Conservation (phyloP, 1,140 invertebrate species). For the Diprion similis region DNA sequence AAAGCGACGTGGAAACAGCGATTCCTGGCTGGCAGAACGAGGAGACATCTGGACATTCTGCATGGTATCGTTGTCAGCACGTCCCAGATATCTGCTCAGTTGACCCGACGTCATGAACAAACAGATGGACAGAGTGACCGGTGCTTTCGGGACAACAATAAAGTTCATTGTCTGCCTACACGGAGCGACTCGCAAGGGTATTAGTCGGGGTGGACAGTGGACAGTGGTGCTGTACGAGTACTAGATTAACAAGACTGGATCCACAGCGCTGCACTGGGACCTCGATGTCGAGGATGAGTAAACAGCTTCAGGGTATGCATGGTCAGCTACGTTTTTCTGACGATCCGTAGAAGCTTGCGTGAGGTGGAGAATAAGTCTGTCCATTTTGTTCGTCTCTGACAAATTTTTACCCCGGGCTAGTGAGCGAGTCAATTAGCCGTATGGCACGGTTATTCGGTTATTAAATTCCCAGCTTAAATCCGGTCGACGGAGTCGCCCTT, state of each 20-base stretch:
- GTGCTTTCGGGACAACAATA: conserved; percentile 46
- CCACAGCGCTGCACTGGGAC: neutral
- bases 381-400: neutral
- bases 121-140: conserved; percentile 2
- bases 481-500: conserved; percentile 17
- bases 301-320: neutral
- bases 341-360: no score
- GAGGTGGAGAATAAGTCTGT: no score
- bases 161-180: conserved; percentile 35
- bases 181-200: neutral
- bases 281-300: neutral
- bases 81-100: neutral
- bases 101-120: neutral
- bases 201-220: no score
- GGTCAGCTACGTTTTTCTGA: no score
- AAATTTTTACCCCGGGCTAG: neutral
- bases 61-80: neutral
- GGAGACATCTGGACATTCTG: neutral
- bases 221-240: no score
- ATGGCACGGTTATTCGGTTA: conserved; percentile 44
- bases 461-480: conserved; percentile 57
- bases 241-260: neutral
- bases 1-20: neutral
- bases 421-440: conserved; percentile 47
- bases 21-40: neutral